These are phyloP conservation scores for Excalfactoria chinensis DNA, from an alignment of 2,113 vertebrate genomes.

Conservation along the genomic window DNA sequence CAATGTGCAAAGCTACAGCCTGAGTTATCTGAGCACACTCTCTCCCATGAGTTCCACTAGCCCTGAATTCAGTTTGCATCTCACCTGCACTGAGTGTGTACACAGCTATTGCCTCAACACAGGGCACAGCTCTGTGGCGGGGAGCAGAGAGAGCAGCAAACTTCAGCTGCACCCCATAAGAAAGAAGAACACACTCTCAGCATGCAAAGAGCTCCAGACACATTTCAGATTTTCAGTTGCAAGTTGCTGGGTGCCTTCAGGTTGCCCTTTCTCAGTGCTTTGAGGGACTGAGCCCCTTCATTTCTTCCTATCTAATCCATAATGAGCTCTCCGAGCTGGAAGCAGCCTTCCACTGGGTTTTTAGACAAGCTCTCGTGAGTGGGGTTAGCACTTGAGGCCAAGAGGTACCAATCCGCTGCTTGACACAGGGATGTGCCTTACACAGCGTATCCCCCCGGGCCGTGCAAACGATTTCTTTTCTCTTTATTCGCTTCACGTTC, in stretches of 20 bases:
- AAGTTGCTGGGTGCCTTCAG: background rate
- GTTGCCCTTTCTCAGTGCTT: background rate
- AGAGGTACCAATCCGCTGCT: background rate
- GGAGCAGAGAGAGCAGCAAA: background rate
- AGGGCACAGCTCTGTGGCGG: background rate
- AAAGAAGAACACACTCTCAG: background rate
- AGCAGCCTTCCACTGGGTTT: background rate
- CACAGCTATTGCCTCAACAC: background rate
- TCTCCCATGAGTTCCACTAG: rapidly evolving
- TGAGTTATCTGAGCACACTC: background rate
- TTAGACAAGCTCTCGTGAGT: background rate
- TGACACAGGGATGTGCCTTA: background rate
- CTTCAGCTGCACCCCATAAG: background rate
- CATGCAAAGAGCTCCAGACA: background rate
- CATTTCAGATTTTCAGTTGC: rapidly evolving
- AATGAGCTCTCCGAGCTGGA: rapidly evolving
- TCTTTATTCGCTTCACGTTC: background rate
- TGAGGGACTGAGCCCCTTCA: background rate
- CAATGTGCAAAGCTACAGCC: background rate
- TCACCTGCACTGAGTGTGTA: too few species aligned
- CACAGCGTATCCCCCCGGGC: background rate
- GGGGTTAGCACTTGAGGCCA: background rate
- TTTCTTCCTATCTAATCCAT: background rate
- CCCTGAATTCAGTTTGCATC: background rate
- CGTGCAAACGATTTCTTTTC: background rate